Base-by-base conservation (phyloP, 2,113 vertebrate species). In the Tursiops truncatus region DNA sequence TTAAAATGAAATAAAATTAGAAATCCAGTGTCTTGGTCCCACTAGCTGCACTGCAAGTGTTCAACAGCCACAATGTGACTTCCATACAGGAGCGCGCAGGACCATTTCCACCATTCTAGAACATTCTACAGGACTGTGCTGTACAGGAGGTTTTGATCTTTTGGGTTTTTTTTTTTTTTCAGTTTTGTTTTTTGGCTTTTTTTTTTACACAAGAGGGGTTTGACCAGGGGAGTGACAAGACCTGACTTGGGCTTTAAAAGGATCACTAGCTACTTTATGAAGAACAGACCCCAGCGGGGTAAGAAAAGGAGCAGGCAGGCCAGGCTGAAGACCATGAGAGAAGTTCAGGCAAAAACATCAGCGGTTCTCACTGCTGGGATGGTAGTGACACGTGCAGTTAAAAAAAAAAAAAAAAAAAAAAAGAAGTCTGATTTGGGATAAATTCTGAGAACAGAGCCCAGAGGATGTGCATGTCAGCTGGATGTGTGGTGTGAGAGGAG, bases 241-340 rank as follows among this genome's bases (percentile, higher is more conserved):
- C 33, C 81, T 20, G n/a, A 44, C 53, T 41, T 14, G 33, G 1
- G 6, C 17, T 87, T 56, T 44, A 41, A 8, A 68, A 70, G 36
- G 76, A 23, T 36, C 17, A 14, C 60, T 1, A 50, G 26, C 6
- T 6, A 62, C 12, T 9, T 10, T 4, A 10, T 8, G 82, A 67
- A 58, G 65, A 62, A 62, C 9, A 68, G 38, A 41, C 6, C 15
- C 28, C 10, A 8, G 17, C 0, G 13, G 28, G 5, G 2, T 2
- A 33, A 14, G 68, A 6, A 58, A 2, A 25, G 67, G 65, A 60
- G 67, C 41, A 31, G 38, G 41, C 7, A 17, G 63, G 15, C 26
- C 50, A 53, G 11, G 23, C 0, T 13, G 58, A 62, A 63, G 65
- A 18, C 53, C 18, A 8, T 3, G 5, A 8, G 2, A 26, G 28